Conservation (phyloP, 2,797 vertebrate species). For the Scomberomorus guttatus region DNA sequence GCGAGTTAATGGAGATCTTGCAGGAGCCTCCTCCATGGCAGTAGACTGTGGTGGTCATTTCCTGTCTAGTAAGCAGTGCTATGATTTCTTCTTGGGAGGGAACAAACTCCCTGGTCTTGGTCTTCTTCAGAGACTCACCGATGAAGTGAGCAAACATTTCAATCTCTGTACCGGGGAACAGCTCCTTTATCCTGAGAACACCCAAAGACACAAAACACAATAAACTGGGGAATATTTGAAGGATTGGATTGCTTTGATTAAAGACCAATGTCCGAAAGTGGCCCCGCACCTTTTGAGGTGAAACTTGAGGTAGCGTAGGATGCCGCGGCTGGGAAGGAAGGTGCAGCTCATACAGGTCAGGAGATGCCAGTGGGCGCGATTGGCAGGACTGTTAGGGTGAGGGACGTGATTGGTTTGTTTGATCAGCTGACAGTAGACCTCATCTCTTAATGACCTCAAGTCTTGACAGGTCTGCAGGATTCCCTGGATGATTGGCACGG, state of each 20-base stretch:
- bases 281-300: slow-evolving; percentile 90
- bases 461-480: slow-evolving; percentile 96
- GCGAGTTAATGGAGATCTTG: slow-evolving; percentile 96
- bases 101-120: slow-evolving; percentile 91
- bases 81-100: slow-evolving; percentile 94
- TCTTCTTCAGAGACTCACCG: slow-evolving; percentile 92
- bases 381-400: slow-evolving; percentile 89
- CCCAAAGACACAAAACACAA: not conserved
- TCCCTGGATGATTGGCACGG: slow-evolving; percentile 94
- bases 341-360: slow-evolving; percentile 95
- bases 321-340: slow-evolving; percentile 92
- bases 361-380: slow-evolving; percentile 94
- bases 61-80: slow-evolving; percentile 90
- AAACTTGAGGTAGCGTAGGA: slow-evolving; percentile 94
- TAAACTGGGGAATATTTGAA: not conserved
- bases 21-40: slow-evolving; percentile 96
- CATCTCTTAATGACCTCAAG: slow-evolving; percentile 90
- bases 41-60: slow-evolving; percentile 95
- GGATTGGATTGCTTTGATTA: not conserved
- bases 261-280: not conserved
- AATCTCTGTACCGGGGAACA: slow-evolving; percentile 90
- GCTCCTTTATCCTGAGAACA: slow-evolving; percentile 88
- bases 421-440: slow-evolving; percentile 96
- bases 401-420: slow-evolving; percentile 95
- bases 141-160: slow-evolving; percentile 91